Evolutionary conservation across 1,140 invertebrate species (phyloP).

Genomic region (Diploscapter pachys): DNA sequence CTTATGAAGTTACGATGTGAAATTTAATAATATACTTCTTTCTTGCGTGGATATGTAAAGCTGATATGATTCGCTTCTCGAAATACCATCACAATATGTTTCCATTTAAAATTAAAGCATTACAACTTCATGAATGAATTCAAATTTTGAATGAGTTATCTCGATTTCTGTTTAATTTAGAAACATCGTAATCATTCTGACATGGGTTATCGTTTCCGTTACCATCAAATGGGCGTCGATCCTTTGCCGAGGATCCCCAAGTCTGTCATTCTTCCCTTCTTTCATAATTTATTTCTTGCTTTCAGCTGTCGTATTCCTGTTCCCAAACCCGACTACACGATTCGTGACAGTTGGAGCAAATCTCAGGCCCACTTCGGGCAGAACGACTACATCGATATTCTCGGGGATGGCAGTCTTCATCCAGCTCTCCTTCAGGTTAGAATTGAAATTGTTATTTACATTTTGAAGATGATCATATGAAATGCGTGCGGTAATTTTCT

Average conservation of each 20-base stretch:
- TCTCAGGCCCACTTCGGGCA: slow-evolving; percentile 50
- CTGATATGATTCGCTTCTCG: too few relatives aligned
- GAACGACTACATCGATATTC: slow-evolving; percentile 57
- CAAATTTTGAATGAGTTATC: neutral
- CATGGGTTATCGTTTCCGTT: slow-evolving; percentile 53
- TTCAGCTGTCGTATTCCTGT: slow-evolving; percentile 42
- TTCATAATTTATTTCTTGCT: neutral
- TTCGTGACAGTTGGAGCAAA: slow-evolving; percentile 37
- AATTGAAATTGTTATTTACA: neutral
- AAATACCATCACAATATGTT: too few relatives aligned
- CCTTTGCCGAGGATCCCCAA: slow-evolving; percentile 52
- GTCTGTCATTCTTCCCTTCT: neutral
- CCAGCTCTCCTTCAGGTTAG: slow-evolving; percentile 51
- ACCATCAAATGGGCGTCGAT: slow-evolving; percentile 54
- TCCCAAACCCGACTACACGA: slow-evolving; percentile 42
- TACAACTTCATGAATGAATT: slow-evolving; percentile 2
- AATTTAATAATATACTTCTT: neutral
- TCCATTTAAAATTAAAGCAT: neutral
- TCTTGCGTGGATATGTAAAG: neutral
- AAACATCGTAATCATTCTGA: slow-evolving; percentile 20
- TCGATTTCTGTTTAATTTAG: neutral
- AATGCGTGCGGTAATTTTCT: neutral
- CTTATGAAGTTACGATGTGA: neutral
- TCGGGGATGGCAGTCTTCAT: slow-evolving; percentile 48
- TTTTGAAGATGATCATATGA: neutral